Percentiles rank a stretch among this genome's conserved stretches.
These are phyloP conservation scores for Hydraecia micacea DNA, from an alignment of 2,888 invertebrate species.

Conservation along the genomic window DNA sequence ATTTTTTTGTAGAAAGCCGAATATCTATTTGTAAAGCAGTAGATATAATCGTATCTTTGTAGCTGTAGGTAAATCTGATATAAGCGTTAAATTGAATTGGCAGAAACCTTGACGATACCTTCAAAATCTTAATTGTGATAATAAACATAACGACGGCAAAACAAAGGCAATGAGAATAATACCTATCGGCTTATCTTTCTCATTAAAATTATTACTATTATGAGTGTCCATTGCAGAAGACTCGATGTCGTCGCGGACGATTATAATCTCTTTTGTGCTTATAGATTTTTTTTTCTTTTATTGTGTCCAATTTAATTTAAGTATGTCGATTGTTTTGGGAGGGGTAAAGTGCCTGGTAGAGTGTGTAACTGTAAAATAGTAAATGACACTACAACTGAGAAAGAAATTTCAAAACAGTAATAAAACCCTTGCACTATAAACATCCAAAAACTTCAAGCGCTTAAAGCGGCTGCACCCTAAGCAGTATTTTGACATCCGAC, in stretches of 20 bases:
- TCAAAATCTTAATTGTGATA: not conserved
- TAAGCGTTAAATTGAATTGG: not conserved
- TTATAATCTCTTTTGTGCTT: not conserved
- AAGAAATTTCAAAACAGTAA: not conserved
- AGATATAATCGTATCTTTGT: no score
- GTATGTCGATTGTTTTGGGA: not conserved
- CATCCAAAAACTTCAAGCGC: constrained; percentile 40
- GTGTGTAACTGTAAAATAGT: not conserved
- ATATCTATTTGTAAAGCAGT: not conserved
- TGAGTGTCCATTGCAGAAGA: not conserved
- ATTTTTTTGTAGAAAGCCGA: not conserved
- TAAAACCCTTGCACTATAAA: not conserved
- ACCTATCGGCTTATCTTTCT: constrained; percentile 13
- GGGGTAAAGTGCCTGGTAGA: not conserved
- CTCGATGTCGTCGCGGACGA: not conserved
- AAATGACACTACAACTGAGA: not conserved
- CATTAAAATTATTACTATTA: not conserved
- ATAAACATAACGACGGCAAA: not conserved
- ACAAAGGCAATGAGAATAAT: constrained; percentile 21
- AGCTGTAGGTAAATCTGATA: not conserved
- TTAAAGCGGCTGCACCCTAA: constrained; percentile 57
- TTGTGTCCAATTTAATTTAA: not conserved
- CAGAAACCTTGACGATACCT: not conserved
- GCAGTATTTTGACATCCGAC: constrained; percentile 66
- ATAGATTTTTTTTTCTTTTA: no score